phyloP scores from a whole-genome alignment of 1,140 invertebrate species.

The Brachionus koreanus region DNA sequence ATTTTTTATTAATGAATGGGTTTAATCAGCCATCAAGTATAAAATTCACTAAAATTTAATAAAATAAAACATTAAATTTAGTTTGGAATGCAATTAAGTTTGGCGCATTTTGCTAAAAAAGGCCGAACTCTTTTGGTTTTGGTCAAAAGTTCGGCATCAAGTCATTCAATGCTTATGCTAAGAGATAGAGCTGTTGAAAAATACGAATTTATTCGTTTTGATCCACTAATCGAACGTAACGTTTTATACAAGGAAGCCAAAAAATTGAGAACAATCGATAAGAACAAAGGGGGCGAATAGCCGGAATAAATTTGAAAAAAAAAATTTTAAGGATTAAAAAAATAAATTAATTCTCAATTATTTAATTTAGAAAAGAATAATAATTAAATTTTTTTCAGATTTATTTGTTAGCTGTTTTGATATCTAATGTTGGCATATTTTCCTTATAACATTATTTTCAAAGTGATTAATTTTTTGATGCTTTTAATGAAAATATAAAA shows the following conservation, averaged over 20 bases:
- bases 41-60: neutral
- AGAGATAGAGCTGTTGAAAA: slow-evolving; percentile 38
- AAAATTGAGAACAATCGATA: slow-evolving; percentile 41
- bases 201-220: slow-evolving; percentile 37
- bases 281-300: neutral
- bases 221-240: slow-evolving; percentile 32
- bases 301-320: neutral
- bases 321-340: neutral
- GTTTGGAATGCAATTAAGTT: slow-evolving; percentile 42
- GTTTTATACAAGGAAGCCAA: slow-evolving; percentile 39
- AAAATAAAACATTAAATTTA: neutral
- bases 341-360: neutral
- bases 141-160: slow-evolving; percentile 43
- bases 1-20: neutral
- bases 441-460: too few relatives aligned
- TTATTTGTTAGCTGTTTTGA: too few relatives aligned
- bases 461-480: too few relatives aligned
- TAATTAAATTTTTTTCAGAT: neutral
- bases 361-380: too few relatives aligned
- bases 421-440: too few relatives aligned
- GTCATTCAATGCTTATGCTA: slow-evolving; percentile 38
- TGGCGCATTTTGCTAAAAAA: slow-evolving; percentile 34
- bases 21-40: slow-evolving; percentile 1
- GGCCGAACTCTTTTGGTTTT: slow-evolving; percentile 26
- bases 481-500: too few relatives aligned